Conservation (phyloP, 1,140 invertebrate genomes). For the Caenorhabditis remanei region DNA sequence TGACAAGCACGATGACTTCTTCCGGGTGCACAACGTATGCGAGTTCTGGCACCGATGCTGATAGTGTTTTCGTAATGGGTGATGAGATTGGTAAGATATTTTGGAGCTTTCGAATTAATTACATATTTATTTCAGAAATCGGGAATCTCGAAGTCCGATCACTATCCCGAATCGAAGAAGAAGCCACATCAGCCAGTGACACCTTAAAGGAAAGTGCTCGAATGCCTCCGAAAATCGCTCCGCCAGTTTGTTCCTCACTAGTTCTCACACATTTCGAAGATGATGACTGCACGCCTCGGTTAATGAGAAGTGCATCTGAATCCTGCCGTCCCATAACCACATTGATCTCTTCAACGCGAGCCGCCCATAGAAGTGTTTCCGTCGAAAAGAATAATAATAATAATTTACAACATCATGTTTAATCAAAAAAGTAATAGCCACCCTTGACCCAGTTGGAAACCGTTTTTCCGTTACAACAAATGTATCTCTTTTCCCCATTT, state of each 20-base stretch:
- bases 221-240: conserved; percentile 52
- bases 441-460: neutral
- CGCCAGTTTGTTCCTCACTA: conserved; percentile 23
- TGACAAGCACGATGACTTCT: conserved; percentile 63
- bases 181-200: conserved; percentile 38
- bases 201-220: conserved; percentile 26
- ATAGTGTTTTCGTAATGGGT: conserved; percentile 64
- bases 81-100: conserved; percentile 61
- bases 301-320: conserved; percentile 43
- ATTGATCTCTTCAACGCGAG: conserved; percentile 2
- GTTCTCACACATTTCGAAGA: conserved; percentile 26
- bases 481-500: conserved; percentile 19
- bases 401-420: conserved; percentile 2
- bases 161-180: conserved; percentile 36
- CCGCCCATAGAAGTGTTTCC: neutral
- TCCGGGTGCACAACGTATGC: conserved; percentile 64
- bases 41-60: conserved; percentile 63
- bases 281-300: neutral
- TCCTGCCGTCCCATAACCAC: conserved; percentile 18
- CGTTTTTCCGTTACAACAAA: neutral
- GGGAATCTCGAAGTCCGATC: conserved; percentile 21
- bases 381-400: conserved; percentile 46
- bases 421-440: conserved; percentile 9
- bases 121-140: neutral
- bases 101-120: too few species aligned